phyloP scores from a whole-genome alignment of 2,888 invertebrate genomes.

The Strigamia crassipes region DNA sequence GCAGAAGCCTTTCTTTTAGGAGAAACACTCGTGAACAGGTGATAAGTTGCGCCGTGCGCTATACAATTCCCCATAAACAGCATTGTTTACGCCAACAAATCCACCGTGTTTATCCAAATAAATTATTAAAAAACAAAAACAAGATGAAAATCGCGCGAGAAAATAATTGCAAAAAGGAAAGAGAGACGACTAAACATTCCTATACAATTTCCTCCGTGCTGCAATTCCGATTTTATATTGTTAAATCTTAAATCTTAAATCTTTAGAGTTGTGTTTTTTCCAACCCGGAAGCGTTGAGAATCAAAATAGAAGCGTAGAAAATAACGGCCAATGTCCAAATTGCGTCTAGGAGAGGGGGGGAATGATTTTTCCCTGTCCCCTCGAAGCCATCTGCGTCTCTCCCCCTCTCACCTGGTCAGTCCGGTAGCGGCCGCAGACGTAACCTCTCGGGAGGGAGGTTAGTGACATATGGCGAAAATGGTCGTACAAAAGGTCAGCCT shows the following conservation, averaged over 20 bases:
- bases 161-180: too few relatives aligned
- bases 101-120: too few relatives aligned
- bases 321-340: conserved; percentile 26
- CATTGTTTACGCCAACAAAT: neutral
- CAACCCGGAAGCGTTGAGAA: neutral
- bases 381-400: neutral
- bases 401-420: conserved; percentile 20
- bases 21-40: neutral
- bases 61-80: neutral
- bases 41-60: neutral
- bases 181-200: too few relatives aligned
- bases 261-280: neutral
- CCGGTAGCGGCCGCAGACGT: conserved; percentile 19
- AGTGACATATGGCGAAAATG: conserved; percentile 17
- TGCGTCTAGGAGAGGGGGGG: neutral
- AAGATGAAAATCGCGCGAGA: too few relatives aligned
- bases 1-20: conserved; percentile 4
- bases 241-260: too few relatives aligned
- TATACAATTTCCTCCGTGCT: too few relatives aligned
- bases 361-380: neutral
- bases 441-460: neutral
- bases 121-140: too few relatives aligned
- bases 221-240: neutral
- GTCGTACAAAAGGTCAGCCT: conserved; percentile 13
- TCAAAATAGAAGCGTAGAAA: conserved; percentile 17